Percentiles rank a stretch among this genome's conserved stretches.
Conservation (phyloP, 2,888 invertebrate genomes). For the Lacanobia wlatinum region DNA sequence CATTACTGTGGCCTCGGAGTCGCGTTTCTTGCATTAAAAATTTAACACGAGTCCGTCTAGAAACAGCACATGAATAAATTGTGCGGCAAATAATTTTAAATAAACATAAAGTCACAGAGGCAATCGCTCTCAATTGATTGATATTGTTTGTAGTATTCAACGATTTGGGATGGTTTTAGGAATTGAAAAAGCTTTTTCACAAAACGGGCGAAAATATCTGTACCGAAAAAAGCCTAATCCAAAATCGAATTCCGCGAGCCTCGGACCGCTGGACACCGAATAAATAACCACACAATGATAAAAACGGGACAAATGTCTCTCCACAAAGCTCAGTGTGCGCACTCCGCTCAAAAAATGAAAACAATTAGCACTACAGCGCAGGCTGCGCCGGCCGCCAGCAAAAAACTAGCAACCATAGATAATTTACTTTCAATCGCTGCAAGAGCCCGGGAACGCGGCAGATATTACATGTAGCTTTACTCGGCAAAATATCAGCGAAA, state of each 20-base stretch:
- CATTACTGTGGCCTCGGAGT: conserved; percentile 84
- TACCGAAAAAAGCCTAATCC: conserved; percentile 60
- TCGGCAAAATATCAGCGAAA: conserved; percentile 72
- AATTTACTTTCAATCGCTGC: conserved; percentile 84
- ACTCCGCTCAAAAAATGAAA: conserved; percentile 76
- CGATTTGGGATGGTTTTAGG: conserved; percentile 26
- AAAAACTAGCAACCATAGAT: conserved; percentile 77
- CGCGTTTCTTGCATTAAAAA: conserved; percentile 86
- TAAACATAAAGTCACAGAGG: conserved; percentile 63
- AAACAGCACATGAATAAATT: conserved; percentile 71
- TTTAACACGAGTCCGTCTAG: conserved; percentile 79
- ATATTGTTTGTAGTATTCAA: conserved; percentile 30
- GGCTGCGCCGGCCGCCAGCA: conserved; percentile 62
- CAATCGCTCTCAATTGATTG: conserved; percentile 45
- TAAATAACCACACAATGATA: conserved; percentile 72
- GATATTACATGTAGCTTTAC: conserved; percentile 76
- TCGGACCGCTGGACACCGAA: conserved; percentile 63
- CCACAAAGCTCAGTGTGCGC: conserved; percentile 66
- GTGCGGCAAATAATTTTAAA: conserved; percentile 72
- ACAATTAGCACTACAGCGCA: conserved; percentile 78
- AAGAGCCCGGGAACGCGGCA: conserved; percentile 67
- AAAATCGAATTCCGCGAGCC: conserved; percentile 66
- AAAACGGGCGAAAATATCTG: conserved; percentile 36
- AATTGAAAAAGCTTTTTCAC: conserved; percentile 34
- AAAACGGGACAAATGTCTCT: conserved; percentile 71